Evolutionary conservation across 1,140 invertebrate genomes (phyloP), one percentile per base, ranked within the genome.

Genomic region (Pseudomyrmex flavicornis): DNA sequence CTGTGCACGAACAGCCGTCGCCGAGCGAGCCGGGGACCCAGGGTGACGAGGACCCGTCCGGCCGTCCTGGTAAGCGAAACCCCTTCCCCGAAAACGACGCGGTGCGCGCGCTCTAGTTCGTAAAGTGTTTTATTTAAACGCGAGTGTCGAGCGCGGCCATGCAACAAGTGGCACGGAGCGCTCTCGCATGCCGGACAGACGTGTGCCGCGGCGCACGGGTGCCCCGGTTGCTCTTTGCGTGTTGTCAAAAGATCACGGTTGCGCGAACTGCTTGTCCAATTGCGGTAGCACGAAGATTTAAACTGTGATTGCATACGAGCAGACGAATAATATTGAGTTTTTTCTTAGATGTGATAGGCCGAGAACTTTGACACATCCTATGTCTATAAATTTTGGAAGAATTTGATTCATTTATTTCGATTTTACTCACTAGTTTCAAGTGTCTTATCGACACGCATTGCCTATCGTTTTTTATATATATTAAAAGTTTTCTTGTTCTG

Each of bases 91-190:
- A 69, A 62, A 65, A 63, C 62, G 50, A 26, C 68, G 46, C 22
- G 44, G 13, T 13, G 46, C 61, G 63, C 48, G 63, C 35, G 75
- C 17, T 54, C 44, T 50, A 65, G 26, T 85, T 88, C 56, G 48
- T 46, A 59, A 69, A 50, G 61, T 20, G 46, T 77, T 85, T 85
- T 70, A 77, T 85, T 88, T 73, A 85, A 88, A 88, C 75, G 20
- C 63, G 58, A 84, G 63, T 84, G 73, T 79, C 68, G 76, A 90
- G 83, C 85, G 87, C 88, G 83, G 80, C 77, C 86, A 69, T 90
- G 90, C 90, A 91, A 91, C 90, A 91, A 91, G 90, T 91, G 89
- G 89, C 85, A 90, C 88, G 62, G 75, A 83, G 84, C 85, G 87
- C 84, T 85, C 85, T 89, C 86, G 86, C 86, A 82, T 87, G 84